Conservation (phyloP, 1,140 invertebrate species). For the Zaprionus tsacasi region DNA sequence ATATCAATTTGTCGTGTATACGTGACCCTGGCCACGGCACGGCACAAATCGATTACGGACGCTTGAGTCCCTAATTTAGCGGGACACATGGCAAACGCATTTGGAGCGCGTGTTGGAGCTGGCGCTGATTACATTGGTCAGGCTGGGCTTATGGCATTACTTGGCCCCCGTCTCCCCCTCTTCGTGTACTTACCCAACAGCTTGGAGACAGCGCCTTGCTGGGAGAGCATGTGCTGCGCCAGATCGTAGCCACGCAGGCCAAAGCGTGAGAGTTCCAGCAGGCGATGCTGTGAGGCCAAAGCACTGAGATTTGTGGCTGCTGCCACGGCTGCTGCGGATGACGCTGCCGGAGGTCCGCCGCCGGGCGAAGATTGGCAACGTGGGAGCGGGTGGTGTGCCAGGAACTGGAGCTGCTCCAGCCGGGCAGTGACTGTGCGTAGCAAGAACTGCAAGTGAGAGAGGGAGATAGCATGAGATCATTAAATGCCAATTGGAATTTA, state of each 20-base stretch:
- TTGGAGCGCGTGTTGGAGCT: slow-evolving; percentile 69
- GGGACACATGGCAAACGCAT: slow-evolving; percentile 71
- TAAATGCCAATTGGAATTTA: slow-evolving; percentile 82
- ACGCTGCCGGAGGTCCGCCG: slow-evolving; percentile 70
- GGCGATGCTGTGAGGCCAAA: slow-evolving; percentile 89
- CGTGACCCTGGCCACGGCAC: slow-evolving; percentile 55
- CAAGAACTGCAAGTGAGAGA: slow-evolving; percentile 52
- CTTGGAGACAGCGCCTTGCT: slow-evolving; percentile 96
- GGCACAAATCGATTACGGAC: slow-evolving; percentile 71
- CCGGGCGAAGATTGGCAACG: slow-evolving; percentile 69
- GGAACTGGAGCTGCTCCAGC: slow-evolving; percentile 85
- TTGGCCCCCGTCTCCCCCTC: too few species aligned
- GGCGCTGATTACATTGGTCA: slow-evolving; percentile 67
- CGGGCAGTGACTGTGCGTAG: slow-evolving; percentile 57
- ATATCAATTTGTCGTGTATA: slow-evolving; percentile 80
- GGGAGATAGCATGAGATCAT: slow-evolving; percentile 51
- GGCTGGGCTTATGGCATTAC: slow-evolving; percentile 24
- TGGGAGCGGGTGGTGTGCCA: slow-evolving; percentile 84
- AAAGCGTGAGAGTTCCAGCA: slow-evolving; percentile 92
- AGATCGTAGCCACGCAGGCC: slow-evolving; percentile 94
- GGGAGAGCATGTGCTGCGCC: slow-evolving; percentile 93
- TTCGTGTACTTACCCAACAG: slow-evolving; percentile 89
- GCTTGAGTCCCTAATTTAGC: slow-evolving; percentile 57
- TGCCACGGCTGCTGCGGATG: slow-evolving; percentile 70
- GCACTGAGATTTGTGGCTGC: slow-evolving; percentile 87